A percentile compares a stretch with the other conserved stretches of the same genome.
phyloP scores from a whole-genome alignment of 2,797 vertebrate genomes.

The Danio choprae region DNA sequence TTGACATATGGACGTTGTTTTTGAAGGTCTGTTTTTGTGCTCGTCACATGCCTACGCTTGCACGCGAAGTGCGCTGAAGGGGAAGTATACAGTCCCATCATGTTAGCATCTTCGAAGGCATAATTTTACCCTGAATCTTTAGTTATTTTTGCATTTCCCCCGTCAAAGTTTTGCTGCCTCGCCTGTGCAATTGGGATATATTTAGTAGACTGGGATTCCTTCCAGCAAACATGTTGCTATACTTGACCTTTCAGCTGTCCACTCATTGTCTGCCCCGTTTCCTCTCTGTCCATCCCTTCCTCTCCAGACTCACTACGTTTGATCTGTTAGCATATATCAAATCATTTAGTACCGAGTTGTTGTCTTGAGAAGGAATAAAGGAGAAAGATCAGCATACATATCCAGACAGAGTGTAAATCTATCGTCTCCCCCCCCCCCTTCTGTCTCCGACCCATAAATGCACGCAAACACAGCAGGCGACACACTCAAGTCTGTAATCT shows the following conservation, averaged over 20 bases:
- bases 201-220: constrained; percentile 77
- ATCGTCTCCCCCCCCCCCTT: neutral
- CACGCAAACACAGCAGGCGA: neutral
- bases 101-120: constrained; percentile 42
- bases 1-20: constrained; percentile 50
- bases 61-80: constrained; percentile 9
- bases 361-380: neutral
- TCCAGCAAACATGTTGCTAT: constrained; percentile 76
- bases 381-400: constrained; percentile 8
- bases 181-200: constrained; percentile 72
- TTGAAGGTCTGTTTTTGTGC: constrained; percentile 47
- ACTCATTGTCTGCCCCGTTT: constrained; percentile 57
- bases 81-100: constrained; percentile 14
- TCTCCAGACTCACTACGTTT: neutral
- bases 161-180: constrained; percentile 4
- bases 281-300: constrained; percentile 30
- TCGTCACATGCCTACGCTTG: constrained; percentile 48
- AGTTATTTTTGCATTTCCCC: neutral
- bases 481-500: constrained; percentile 35
- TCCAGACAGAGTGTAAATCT: constrained; percentile 32
- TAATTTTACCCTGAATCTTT: neutral
- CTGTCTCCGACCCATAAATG: constrained; percentile 49
- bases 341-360: neutral
- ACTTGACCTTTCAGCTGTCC: constrained; percentile 77
- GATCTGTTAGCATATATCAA: constrained; percentile 38